Evolutionary conservation across 2,888 invertebrate genomes (phyloP), one percentile per base, ranked within the genome.

Genomic region (Lathronympha strigana): DNA sequence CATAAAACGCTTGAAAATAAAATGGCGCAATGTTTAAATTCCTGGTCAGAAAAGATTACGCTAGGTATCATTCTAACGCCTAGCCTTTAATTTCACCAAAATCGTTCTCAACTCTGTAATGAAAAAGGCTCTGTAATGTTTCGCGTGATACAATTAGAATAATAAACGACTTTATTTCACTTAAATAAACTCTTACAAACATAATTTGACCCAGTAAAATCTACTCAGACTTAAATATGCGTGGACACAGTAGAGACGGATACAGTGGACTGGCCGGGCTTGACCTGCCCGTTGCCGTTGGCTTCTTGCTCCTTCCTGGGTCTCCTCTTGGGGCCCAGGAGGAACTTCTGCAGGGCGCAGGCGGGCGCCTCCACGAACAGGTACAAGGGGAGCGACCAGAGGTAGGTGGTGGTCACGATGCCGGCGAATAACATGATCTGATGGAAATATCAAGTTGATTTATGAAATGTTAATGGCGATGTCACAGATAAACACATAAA

Each of bases 401-500:
- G 70, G 67, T 84, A 92, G 0, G 90, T 90, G 0, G 83, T 82
- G 51, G 74, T 79, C 0, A 91, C 91, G 38, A 90, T 91, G 1
- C 92, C 92, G 1, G 86, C 87, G 73, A 81, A 91, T 0, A 92
- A 73, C 91, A 92, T 91, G 21, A 91, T 90, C 91, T 92, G 79
- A 2, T 4, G 8, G 8, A 73, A 4, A 43, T n/a, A 19, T n/a
- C 6, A 9, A 9, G 5, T 4, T 1, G n/a, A 33, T n/a, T n/a
- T n/a, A n/a, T n/a, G n/a, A n/a, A n/a, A n/a, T n/a, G n/a, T n/a
- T n/a, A n/a, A n/a, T n/a, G n/a, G n/a, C n/a, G n/a, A n/a, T n/a
- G n/a, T n/a, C n/a, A n/a, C n/a, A n/a, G n/a, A n/a, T n/a, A n/a
- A n/a, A n/a, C n/a, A n/a, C n/a, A n/a, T n/a, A n/a, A n/a, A n/a